Conservation (phyloP, 1,140 invertebrate species). For the Orussus abietinus region DNA sequence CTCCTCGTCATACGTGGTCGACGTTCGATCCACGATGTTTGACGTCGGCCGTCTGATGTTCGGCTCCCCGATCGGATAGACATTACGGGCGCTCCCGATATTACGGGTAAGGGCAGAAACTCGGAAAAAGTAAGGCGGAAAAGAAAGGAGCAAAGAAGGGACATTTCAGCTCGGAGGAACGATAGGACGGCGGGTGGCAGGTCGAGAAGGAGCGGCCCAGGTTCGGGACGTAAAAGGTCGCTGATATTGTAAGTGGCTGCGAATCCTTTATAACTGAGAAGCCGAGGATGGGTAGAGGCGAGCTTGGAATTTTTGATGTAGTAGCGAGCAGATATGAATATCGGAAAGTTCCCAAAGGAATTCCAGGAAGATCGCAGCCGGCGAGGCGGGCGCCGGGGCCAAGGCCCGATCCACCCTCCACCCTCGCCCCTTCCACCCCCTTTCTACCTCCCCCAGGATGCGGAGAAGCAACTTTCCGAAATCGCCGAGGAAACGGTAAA, state of each 20-base stretch:
- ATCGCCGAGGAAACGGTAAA: slow-evolving; percentile 43
- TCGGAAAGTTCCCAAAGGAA: slow-evolving; percentile 51
- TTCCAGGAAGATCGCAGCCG: slow-evolving; percentile 36
- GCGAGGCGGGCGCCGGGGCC: too few species aligned
- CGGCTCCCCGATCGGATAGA: slow-evolving; percentile 13
- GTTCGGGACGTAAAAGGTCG: too few species aligned
- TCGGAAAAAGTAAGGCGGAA: slow-evolving; percentile 3
- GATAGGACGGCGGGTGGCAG: too few species aligned
- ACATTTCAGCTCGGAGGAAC: too few species aligned
- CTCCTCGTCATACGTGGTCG: too few species aligned
- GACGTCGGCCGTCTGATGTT: too few species aligned
- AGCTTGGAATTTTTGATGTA: slow-evolving; percentile 50
- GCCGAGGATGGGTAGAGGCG: slow-evolving; percentile 28
- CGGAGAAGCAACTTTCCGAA: slow-evolving; percentile 34
- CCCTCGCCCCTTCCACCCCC: too few species aligned
- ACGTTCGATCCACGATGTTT: too few species aligned
- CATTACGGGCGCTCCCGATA: slow-evolving; percentile 6
- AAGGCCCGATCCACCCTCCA: too few species aligned
- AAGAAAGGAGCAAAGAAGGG: too few species aligned
- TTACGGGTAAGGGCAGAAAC: not conserved
- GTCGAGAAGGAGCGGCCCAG: too few species aligned
- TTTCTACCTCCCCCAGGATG: too few species aligned
- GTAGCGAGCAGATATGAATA: slow-evolving; percentile 49
- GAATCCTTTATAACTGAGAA: slow-evolving; percentile 46
- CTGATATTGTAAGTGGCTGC: slow-evolving; percentile 49